Evolutionary conservation across 1,140 invertebrate genomes (phyloP).

Genomic region (Colletes gigas): DNA sequence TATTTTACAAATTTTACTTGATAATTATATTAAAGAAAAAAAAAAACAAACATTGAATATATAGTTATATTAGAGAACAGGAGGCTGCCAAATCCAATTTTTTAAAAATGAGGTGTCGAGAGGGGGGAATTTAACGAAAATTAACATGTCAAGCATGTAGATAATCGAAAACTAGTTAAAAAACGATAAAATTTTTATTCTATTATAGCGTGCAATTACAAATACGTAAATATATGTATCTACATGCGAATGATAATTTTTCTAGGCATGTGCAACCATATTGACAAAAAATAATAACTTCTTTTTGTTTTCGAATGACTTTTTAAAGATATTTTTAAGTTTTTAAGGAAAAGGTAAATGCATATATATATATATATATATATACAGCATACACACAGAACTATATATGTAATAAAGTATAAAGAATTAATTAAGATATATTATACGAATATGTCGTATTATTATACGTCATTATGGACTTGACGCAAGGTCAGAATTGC

Average conservation of each 20-base stretch:
- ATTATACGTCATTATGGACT: slow-evolving; percentile 21
- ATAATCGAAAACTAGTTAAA: slow-evolving; percentile 30
- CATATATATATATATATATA: slow-evolving; percentile 37
- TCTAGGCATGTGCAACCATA: slow-evolving; percentile 41
- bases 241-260: slow-evolving; percentile 24
- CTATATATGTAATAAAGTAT: too few species aligned
- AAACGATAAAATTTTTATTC: slow-evolving; percentile 28
- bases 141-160: slow-evolving; percentile 11
- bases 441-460: slow-evolving; percentile 34
- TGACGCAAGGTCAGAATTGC: slow-evolving; percentile 20
- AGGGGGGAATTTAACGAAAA: slow-evolving; percentile 31
- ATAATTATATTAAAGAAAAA: slow-evolving; percentile 70
- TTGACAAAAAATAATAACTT: neutral
- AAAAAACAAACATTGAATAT: slow-evolving; percentile 62
- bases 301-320: neutral
- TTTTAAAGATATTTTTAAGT: slow-evolving; percentile 18
- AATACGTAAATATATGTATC: slow-evolving; percentile 46
- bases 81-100: slow-evolving; percentile 69
- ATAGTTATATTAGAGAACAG: slow-evolving; percentile 74
- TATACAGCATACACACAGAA: too few species aligned
- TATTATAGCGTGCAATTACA: slow-evolving; percentile 53
- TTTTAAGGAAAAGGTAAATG: slow-evolving; percentile 8
- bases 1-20: slow-evolving; percentile 82
- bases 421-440: slow-evolving; percentile 36
- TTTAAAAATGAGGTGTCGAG: slow-evolving; percentile 33